Percentiles rank a stretch among this genome's conserved stretches.
These are phyloP conservation scores for Sitobion miscanthi DNA, from an alignment of 1,140 invertebrate species.

Conservation along the genomic window DNA sequence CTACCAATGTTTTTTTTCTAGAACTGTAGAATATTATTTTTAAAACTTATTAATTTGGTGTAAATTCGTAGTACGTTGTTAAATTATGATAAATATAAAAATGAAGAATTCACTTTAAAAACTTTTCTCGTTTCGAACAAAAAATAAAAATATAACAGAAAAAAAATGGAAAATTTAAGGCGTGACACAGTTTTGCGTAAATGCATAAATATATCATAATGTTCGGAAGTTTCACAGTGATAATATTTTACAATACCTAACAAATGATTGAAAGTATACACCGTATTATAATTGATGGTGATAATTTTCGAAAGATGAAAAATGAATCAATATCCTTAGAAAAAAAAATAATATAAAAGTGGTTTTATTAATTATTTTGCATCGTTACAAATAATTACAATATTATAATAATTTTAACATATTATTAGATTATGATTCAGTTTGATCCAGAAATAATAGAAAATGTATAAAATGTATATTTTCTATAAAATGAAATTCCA, in stretches of 20 bases:
- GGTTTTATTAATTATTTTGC: background rate
- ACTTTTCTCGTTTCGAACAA: background rate
- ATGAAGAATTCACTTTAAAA: background rate
- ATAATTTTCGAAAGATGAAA: background rate
- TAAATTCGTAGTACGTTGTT: background rate
- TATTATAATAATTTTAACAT: background rate
- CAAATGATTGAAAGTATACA: background rate
- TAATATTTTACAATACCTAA: background rate
- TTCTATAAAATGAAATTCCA: background rate
- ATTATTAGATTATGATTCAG: background rate
- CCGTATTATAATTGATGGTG: background rate
- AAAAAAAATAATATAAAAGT: background rate
- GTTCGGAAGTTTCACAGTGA: background rate
- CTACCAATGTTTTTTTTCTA: background rate
- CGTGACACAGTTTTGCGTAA: background rate
- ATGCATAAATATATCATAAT: background rate
- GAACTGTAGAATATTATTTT: background rate
- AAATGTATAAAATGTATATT: background rate
- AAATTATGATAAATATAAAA: background rate
- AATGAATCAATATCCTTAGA: background rate
- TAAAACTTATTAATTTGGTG: constrained; percentile 18
- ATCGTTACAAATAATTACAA: background rate
- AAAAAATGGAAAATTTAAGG: background rate
- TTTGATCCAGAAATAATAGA: background rate
- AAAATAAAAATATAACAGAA: background rate